Percentiles rank a stretch among this genome's conserved stretches.
Evolutionary conservation across 2,113 vertebrate genomes (phyloP).

Genomic region (Macroglossus sobrinus): DNA sequence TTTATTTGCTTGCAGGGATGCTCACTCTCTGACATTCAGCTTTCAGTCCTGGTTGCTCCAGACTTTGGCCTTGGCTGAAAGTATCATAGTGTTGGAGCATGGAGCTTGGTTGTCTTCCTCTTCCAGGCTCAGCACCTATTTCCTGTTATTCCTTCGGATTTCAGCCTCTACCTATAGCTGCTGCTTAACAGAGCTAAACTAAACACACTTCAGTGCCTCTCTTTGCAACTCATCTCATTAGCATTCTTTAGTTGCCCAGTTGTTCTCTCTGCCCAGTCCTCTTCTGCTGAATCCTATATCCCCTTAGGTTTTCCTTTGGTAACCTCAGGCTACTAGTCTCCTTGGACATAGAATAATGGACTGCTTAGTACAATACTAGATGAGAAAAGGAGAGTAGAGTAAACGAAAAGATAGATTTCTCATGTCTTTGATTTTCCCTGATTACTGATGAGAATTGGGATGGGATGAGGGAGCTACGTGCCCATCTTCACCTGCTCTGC

Average conservation of each 20-base stretch:
- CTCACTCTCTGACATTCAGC: neutral
- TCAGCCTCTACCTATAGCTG: conserved; percentile 17
- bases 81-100: neutral
- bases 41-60: neutral
- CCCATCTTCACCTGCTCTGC: neutral
- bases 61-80: neutral
- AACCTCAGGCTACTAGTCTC: neutral
- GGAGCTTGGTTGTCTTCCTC: neutral
- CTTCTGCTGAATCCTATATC: neutral
- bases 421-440: neutral
- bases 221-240: conserved; percentile 6
- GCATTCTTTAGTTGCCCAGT: conserved; percentile 15
- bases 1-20: conserved; percentile 11
- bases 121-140: neutral
- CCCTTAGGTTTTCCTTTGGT: neutral
- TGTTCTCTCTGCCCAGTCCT: neutral
- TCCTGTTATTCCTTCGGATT: conserved; percentile 46
- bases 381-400: neutral
- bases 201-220: neutral
- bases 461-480: neutral
- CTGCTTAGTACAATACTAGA: neutral
- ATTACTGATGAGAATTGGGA: neutral
- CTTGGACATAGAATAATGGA: neutral
- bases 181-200: neutral
- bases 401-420: conserved; percentile 3